Evolutionary conservation across 2,888 invertebrate species (phyloP).

Genomic region (Temnothorax ravouxi): DNA sequence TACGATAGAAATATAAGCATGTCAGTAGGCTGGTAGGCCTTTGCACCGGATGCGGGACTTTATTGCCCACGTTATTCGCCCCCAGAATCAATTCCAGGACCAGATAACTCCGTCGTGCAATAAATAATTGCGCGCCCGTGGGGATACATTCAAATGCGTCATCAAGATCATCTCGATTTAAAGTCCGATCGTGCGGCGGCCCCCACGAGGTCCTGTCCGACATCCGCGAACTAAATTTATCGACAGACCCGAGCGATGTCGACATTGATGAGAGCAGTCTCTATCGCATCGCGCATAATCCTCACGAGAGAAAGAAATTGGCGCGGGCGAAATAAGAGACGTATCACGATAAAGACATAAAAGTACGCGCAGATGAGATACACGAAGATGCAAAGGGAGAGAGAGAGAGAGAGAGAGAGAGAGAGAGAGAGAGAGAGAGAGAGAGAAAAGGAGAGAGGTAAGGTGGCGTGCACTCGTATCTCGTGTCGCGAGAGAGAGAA

Average conservation of each 20-base stretch:
- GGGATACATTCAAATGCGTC: slow-evolving; percentile 40
- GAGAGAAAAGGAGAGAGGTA: too few species aligned
- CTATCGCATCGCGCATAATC: slow-evolving; percentile 51
- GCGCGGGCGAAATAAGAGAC: slow-evolving; percentile 59
- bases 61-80: slow-evolving; percentile 52
- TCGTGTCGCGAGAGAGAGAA: slow-evolving; percentile 29
- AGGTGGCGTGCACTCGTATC: slow-evolving; percentile 27
- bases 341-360: slow-evolving; percentile 46
- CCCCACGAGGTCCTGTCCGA: slow-evolving; percentile 51
- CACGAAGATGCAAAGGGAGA: slow-evolving; percentile 42
- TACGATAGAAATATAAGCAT: slow-evolving; percentile 18
- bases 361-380: slow-evolving; percentile 36
- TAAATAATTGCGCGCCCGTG: slow-evolving; percentile 34
- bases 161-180: slow-evolving; percentile 54
- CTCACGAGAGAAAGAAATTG: slow-evolving; percentile 37
- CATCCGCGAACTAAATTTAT: slow-evolving; percentile 71
- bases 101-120: slow-evolving; percentile 29
- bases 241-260: slow-evolving; percentile 61
- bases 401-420: slow-evolving; percentile 4
- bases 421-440: too few species aligned
- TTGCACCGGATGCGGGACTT: slow-evolving; percentile 27
- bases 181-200: slow-evolving; percentile 59
- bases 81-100: slow-evolving; percentile 37
- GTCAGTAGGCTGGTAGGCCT: slow-evolving; percentile 24
- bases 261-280: slow-evolving; percentile 67